These are phyloP conservation scores for Caenorhabditis japonica DNA, from an alignment of 2,888 invertebrate species.

Conservation along the genomic window DNA sequence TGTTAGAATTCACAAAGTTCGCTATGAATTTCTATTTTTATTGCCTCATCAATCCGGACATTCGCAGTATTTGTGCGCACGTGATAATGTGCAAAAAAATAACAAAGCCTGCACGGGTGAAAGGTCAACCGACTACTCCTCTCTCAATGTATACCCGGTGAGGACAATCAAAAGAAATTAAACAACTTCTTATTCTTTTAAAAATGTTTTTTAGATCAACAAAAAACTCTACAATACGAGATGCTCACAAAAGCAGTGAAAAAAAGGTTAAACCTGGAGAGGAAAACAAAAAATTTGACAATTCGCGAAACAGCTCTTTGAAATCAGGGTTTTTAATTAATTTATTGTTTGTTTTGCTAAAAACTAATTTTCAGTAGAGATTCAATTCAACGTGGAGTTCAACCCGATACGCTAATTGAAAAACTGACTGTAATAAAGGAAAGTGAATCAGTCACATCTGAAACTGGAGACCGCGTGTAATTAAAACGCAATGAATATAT, in stretches of 20 bases:
- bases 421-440: conserved; percentile 68
- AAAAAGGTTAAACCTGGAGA: conserved; percentile 18
- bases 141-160: conserved; percentile 66
- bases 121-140: conserved; percentile 67
- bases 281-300: conserved; percentile 40
- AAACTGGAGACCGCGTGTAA: conserved; percentile 63
- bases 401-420: conserved; percentile 57
- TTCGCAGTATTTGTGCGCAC: conserved; percentile 69
- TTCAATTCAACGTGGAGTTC: conserved; percentile 25
- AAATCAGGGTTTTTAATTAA: conserved; percentile 41
- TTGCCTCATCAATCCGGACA: conserved; percentile 76
- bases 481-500: no score
- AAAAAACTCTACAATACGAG: conserved; percentile 63
- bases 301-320: conserved; percentile 46
- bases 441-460: conserved; percentile 60
- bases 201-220: conserved; percentile 47
- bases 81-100: conserved; percentile 70
- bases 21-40: conserved; percentile 80
- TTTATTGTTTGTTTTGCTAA: no score
- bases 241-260: conserved; percentile 43
- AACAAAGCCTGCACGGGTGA: conserved; percentile 64
- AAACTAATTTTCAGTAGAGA: conserved; percentile 48
- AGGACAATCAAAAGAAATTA: not conserved
- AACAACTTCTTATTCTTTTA: not conserved
- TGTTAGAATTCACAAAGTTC: conserved; percentile 80